Evolutionary conservation across 2,113 vertebrate species (phyloP).

Genomic region (Oceanodroma tethys): DNA sequence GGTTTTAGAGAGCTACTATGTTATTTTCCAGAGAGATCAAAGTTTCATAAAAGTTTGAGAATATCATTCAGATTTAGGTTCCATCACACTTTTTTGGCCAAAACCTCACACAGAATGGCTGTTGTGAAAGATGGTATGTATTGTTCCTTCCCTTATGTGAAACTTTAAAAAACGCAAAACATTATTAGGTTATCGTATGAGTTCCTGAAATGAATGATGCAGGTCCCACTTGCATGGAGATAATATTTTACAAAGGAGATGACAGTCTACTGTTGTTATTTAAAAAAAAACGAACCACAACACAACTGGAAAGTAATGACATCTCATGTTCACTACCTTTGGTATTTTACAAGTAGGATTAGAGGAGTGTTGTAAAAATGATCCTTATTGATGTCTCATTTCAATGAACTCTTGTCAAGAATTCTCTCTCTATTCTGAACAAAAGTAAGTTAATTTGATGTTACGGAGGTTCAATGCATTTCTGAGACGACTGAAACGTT

Average conservation of each 20-base stretch:
- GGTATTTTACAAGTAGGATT: background rate
- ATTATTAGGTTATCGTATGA: accelerated
- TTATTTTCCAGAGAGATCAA: background rate
- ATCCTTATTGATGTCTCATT: background rate
- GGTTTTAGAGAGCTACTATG: background rate
- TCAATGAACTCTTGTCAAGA: background rate
- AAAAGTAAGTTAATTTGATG: background rate
- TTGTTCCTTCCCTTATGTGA: background rate
- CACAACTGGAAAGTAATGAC: background rate
- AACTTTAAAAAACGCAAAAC: background rate
- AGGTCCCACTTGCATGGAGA: background rate
- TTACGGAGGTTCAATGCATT: background rate
- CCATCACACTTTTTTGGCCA: background rate
- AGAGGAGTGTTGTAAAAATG: background rate
- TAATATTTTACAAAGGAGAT: background rate
- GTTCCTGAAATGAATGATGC: background rate
- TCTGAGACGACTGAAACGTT: background rate
- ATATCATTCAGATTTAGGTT: background rate
- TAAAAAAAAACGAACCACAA: background rate
- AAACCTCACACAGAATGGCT: background rate
- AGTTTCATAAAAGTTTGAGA: background rate
- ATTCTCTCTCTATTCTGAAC: background rate
- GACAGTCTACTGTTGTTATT: background rate
- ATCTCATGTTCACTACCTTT: background rate
- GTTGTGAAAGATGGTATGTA: background rate